Evolutionary conservation across 2,888 invertebrate genomes (phyloP).

Genomic region (Mechanitis mazaeus): DNA sequence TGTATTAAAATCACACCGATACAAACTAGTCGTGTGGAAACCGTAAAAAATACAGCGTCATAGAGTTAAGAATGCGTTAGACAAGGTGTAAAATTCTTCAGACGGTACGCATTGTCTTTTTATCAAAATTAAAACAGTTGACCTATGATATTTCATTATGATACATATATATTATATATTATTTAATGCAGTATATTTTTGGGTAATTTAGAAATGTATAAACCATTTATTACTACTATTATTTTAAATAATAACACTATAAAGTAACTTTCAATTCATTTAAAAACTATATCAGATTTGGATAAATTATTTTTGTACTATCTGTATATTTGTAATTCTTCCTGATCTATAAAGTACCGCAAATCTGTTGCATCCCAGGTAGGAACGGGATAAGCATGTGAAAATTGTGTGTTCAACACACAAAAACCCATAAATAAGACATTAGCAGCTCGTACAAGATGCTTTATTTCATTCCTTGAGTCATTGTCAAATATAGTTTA

Average conservation of each 20-base stretch:
- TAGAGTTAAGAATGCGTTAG: constrained; percentile 37
- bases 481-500: constrained; percentile 56
- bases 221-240: no score
- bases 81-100: not conserved
- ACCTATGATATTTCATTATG: no score
- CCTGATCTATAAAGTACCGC: constrained; percentile 42
- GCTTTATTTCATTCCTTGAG: constrained; percentile 56
- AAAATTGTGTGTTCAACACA: constrained; percentile 61
- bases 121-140: no score
- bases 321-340: constrained; percentile 36
- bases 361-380: constrained; percentile 50
- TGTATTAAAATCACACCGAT: constrained; percentile 70
- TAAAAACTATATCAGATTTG: no score
- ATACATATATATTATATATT: no score
- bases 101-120: no score
- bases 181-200: no score
- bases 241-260: no score
- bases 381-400: constrained; percentile 64
- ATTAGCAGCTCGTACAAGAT: constrained; percentile 66
- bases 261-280: no score
- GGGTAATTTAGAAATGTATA: no score
- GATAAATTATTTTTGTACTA: constrained; percentile 12
- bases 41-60: constrained; percentile 58
- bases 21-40: constrained; percentile 71
- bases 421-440: constrained; percentile 71